Percentiles rank a stretch among this genome's conserved stretches.
phyloP scores from a whole-genome alignment of 2,888 invertebrate genomes.

The Pollenia amentaria region DNA sequence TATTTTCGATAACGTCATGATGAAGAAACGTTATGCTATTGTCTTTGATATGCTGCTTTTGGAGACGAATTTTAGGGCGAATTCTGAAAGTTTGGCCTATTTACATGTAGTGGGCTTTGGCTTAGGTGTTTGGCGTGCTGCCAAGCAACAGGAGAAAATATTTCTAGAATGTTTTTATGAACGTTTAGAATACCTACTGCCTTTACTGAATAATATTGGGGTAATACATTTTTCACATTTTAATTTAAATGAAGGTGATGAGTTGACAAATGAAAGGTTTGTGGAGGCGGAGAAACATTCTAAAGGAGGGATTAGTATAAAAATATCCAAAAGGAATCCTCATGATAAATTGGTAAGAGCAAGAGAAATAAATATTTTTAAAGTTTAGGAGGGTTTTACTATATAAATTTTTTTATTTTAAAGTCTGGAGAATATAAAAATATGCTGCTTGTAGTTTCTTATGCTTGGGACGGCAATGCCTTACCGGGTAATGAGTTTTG shows the following conservation, averaged over 20 bases:
- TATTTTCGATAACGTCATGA: conserved; percentile 81
- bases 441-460: conserved; percentile 88
- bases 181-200: conserved; percentile 85
- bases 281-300: conserved; percentile 78
- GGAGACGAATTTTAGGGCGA: conserved; percentile 87
- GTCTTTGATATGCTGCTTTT: conserved; percentile 87
- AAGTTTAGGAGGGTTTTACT: background rate
- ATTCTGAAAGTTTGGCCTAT: conserved; percentile 85
- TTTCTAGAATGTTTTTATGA: conserved; percentile 88
- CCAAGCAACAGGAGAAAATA: conserved; percentile 87
- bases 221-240: conserved; percentile 89
- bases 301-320: conserved; percentile 85
- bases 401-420: background rate
- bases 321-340: conserved; percentile 86
- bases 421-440: conserved; percentile 79
- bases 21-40: conserved; percentile 85
- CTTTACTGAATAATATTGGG: conserved; percentile 86
- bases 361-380: background rate
- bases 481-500: conserved; percentile 91
- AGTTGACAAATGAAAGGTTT: conserved; percentile 84
- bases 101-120: conserved; percentile 89
- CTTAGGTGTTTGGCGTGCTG: conserved; percentile 88
- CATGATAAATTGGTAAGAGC: conserved; percentile 84
- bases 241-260: conserved; percentile 84
- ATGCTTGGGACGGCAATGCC: conserved; percentile 91